These are phyloP conservation scores for Melanerpes formicivorus DNA, from an alignment of 2,113 vertebrate species.

Conservation along the genomic window DNA sequence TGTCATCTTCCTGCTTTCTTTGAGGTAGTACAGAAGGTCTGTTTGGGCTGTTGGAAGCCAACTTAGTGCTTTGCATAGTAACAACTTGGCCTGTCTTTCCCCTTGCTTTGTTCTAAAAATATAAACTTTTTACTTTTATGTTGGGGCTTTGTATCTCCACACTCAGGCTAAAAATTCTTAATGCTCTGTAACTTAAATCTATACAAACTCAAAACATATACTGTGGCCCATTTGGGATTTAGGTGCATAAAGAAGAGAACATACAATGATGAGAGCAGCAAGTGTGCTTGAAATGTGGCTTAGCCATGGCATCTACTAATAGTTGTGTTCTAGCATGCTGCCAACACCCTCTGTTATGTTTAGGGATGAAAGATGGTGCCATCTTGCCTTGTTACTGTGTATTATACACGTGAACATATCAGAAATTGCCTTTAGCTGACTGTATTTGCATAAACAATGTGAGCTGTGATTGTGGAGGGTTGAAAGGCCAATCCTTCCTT, in stretches of 20 bases:
- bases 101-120: neutral
- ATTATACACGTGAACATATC: neutral
- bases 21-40: neutral
- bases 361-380: neutral
- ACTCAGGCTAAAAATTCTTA: neutral
- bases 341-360: neutral
- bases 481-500: no score
- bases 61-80: neutral
- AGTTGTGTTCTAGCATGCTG: neutral
- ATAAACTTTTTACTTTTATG: neutral
- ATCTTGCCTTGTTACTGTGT: neutral
- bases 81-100: neutral
- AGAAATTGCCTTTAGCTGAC: neutral
- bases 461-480: neutral
- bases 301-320: neutral
- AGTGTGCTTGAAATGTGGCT: neutral
- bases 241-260: neutral
- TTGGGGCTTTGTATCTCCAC: neutral
- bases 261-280: neutral
- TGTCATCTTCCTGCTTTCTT: neutral
- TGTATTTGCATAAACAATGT: neutral
- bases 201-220: neutral
- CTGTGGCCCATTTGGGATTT: neutral
- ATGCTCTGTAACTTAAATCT: neutral
- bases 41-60: neutral